These are phyloP conservation scores for Huso huso DNA, from an alignment of 2,797 vertebrate genomes.

Conservation along the genomic window DNA sequence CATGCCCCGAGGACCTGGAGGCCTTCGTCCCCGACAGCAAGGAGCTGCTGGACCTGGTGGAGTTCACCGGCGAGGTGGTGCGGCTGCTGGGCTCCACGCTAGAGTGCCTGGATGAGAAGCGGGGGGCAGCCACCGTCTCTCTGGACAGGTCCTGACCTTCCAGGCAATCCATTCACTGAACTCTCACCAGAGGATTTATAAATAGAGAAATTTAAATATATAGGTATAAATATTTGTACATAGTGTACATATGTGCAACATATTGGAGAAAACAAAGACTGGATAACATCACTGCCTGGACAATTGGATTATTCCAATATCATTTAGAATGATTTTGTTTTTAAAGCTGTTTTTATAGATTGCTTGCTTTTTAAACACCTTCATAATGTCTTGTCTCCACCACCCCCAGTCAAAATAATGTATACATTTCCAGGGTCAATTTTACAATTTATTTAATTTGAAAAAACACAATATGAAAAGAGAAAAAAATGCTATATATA, in stretches of 20 bases:
- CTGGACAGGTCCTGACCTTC: constrained; percentile 63
- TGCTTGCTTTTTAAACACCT: constrained; percentile 44
- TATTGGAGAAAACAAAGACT: constrained; percentile 10
- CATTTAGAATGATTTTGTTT: constrained; percentile 34
- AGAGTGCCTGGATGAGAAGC: constrained; percentile 69
- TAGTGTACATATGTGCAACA: constrained; percentile 30
- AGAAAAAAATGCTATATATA: constrained; percentile 50
- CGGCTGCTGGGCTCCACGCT: constrained; percentile 78
- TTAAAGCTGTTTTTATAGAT: constrained; percentile 46
- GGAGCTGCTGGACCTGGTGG: constrained; percentile 81
- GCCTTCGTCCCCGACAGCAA: constrained; percentile 76
- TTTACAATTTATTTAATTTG: not conserved
- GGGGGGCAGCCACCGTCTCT: constrained; percentile 35
- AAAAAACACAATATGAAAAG: constrained; percentile 8
- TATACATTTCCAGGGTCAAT: not conserved
- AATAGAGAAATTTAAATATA: not conserved
- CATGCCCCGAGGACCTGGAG: constrained; percentile 75
- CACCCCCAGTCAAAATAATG: too few species aligned
- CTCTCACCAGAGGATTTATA: not conserved
- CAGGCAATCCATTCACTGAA: constrained; percentile 22
- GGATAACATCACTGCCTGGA: constrained; percentile 12
- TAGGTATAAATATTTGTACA: constrained; percentile 23
- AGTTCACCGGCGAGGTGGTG: constrained; percentile 78
- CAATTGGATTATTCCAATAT: constrained; percentile 29
- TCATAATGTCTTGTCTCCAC: constrained; percentile 48